phyloP scores from a whole-genome alignment of 2,797 vertebrate species.

The Etheostoma nigrum region DNA sequence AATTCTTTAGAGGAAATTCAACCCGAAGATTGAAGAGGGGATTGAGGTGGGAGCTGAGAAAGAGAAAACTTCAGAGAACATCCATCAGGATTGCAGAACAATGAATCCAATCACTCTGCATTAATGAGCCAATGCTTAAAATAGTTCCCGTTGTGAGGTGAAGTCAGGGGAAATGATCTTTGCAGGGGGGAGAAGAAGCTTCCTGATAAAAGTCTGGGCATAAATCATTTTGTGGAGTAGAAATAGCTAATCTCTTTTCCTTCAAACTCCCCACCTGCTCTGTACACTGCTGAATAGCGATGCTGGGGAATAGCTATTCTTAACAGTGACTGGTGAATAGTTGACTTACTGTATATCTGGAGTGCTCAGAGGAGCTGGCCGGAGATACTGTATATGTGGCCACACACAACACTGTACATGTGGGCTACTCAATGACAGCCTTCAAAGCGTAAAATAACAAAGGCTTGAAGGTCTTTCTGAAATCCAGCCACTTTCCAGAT shows the following conservation, averaged over 20 bases:
- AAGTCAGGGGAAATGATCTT: constrained; percentile 85
- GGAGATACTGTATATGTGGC: constrained; percentile 48
- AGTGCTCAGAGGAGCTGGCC: constrained; percentile 49
- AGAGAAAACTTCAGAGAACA: constrained; percentile 79
- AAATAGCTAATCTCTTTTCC: constrained; percentile 80
- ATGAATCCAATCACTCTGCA: constrained; percentile 85
- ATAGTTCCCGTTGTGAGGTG: constrained; percentile 85
- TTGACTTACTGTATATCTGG: constrained; percentile 66
- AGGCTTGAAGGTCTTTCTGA: neutral
- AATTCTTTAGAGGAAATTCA: constrained; percentile 73
- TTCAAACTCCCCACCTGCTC: constrained; percentile 78
- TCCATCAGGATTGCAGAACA: constrained; percentile 82
- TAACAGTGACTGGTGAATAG: constrained; percentile 71
- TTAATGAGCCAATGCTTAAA: constrained; percentile 86
- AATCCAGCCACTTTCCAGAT: neutral
- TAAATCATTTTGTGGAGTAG: constrained; percentile 83
- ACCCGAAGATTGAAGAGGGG: constrained; percentile 75
- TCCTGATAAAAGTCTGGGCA: constrained; percentile 83
- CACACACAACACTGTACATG: constrained; percentile 37
- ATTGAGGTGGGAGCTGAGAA: constrained; percentile 73
- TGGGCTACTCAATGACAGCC: constrained; percentile 18
- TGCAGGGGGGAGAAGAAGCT: constrained; percentile 61
- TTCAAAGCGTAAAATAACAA: constrained; percentile 17
- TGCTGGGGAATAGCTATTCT: constrained; percentile 74
- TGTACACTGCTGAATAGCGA: constrained; percentile 75